Base-by-base conservation (phyloP, 1,140 invertebrate species). In the Andrena cerasifolii region DNA sequence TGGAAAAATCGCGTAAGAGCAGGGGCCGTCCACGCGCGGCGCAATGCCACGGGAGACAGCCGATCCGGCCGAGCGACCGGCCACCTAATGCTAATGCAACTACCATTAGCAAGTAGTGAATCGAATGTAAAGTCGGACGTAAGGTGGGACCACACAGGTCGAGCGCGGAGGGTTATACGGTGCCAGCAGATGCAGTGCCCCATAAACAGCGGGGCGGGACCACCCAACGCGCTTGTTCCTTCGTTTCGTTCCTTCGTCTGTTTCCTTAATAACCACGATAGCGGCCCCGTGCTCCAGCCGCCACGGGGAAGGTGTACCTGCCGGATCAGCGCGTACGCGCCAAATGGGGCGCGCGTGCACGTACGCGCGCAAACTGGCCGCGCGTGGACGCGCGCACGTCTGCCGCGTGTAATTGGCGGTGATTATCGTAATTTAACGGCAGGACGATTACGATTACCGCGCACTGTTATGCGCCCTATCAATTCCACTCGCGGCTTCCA, bases 171-270 rank as follows among this genome's bases (percentile, higher is more conserved):
- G 90, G 89, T 87, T 88, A 87, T 90, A 88, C 89, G 85, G 89
- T 87, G 81, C 84, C 86, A 84, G 83, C 85, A 81, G 88, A 89
- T 89, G 89, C 90, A 88, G 87, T 91, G 89, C 89, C 87, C 91
- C 91, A 91, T 92, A 92, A 92, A 92, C 89, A 91, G 89, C 89
- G 86, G 88, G 86, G 85, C 79, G 80, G 86, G 91, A 92, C 91
- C 91, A 92, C 91, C 91, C 91, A 92, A 89, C 89, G 86, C 85
- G 91, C 76, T 78, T 84, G 78, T 81, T 85, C 79, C 76, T 81
- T 79, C 84, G 75, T 84, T 87, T 85, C 85, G 84, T 87, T 90
- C 88, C 87, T 90, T 90, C 89, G 89, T 85, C 83, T 82, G 83
- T 90, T 91, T 89, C 89, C 89, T 90, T 89, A 90, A 90, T 91